phyloP scores from a whole-genome alignment of 2,888 invertebrate species.

The Drosophila atripex region DNA sequence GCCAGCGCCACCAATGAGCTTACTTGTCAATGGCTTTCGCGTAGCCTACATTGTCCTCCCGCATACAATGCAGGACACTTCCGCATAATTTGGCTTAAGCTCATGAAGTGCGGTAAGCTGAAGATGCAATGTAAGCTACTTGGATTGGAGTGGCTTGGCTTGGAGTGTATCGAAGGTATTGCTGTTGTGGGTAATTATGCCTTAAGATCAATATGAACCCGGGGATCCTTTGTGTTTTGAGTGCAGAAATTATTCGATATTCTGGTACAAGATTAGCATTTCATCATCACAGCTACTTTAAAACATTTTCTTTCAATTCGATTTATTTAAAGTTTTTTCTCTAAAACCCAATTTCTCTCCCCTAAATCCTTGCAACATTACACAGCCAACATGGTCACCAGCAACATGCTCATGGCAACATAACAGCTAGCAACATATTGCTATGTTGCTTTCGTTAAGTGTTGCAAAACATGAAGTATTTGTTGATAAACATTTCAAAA shows the following conservation, averaged over 20 bases:
- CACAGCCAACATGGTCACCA: slow-evolving; percentile 7
- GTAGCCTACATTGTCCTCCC: background rate
- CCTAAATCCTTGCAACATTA: slow-evolving; percentile 18
- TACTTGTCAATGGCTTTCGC: slow-evolving; percentile 21
- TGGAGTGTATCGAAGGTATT: background rate
- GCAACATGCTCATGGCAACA: background rate
- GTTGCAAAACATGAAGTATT: slow-evolving; percentile 28
- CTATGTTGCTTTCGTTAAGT: slow-evolving; percentile 62
- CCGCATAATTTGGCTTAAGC: slow-evolving; percentile 2
- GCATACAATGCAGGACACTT: background rate
- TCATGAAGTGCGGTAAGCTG: slow-evolving; percentile 7
- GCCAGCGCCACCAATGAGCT: slow-evolving; percentile 8
- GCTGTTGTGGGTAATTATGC: background rate
- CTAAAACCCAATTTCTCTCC: slow-evolving; percentile 10
- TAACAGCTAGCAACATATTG: slow-evolving; percentile 9
- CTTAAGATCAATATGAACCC: background rate
- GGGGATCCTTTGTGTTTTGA: background rate
- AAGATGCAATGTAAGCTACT: background rate
- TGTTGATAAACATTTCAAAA: background rate
- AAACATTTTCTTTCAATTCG: background rate
- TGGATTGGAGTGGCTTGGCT: background rate
- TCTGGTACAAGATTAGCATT: background rate
- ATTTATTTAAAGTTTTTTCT: slow-evolving; percentile 3
- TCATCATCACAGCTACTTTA: background rate
- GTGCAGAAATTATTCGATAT: background rate